A percentile compares a stretch with the other conserved stretches of the same genome.
Evolutionary conservation across 1,140 invertebrate species (phyloP).

Genomic region (fruit fly (Drosophila melanogaster)): DNA sequence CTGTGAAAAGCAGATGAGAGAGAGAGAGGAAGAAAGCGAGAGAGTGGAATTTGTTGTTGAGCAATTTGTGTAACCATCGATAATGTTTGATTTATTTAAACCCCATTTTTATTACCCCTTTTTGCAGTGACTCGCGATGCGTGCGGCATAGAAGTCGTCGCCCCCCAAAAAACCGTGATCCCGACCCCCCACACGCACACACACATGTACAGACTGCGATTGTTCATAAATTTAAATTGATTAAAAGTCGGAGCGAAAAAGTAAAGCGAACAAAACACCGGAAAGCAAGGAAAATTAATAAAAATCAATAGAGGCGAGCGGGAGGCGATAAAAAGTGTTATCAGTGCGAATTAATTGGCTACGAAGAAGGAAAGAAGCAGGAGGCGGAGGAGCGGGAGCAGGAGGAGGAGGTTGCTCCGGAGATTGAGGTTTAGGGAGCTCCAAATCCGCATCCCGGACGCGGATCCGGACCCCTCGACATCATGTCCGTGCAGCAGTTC

Average conservation of each 20-base stretch:
- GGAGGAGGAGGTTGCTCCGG: conserved; percentile 17
- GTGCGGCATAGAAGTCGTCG: conserved; percentile 73
- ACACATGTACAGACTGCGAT: conserved; percentile 23
- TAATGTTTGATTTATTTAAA: conserved; percentile 37
- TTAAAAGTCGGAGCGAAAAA: conserved; percentile 19
- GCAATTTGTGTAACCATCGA: conserved; percentile 45
- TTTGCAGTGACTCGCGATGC: conserved; percentile 67
- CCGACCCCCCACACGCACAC: conserved; percentile 48
- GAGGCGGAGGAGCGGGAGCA: not conserved
- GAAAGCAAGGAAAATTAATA: conserved; percentile 47
- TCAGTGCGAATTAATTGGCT: conserved; percentile 68
- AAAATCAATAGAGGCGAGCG: conserved; percentile 66
- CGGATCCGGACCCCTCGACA: conserved; percentile 6
- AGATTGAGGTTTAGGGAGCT: conserved; percentile 45
- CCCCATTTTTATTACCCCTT: conserved; percentile 28
- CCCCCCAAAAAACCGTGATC: conserved; percentile 40
- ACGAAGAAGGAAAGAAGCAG: conserved; percentile 13
- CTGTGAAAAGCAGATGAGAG: conserved; percentile 63
- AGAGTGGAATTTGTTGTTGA: conserved; percentile 42
- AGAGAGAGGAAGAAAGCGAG: conserved; percentile 44
- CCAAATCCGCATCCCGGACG: conserved; percentile 7
- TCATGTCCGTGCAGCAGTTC: conserved; percentile 93
- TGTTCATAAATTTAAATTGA: conserved; percentile 78
- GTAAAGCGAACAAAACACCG: conserved; percentile 24
- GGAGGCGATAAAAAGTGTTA: conserved; percentile 73